phyloP scores from a whole-genome alignment of 2,113 vertebrate species.

The Delphinus delphis region DNA sequence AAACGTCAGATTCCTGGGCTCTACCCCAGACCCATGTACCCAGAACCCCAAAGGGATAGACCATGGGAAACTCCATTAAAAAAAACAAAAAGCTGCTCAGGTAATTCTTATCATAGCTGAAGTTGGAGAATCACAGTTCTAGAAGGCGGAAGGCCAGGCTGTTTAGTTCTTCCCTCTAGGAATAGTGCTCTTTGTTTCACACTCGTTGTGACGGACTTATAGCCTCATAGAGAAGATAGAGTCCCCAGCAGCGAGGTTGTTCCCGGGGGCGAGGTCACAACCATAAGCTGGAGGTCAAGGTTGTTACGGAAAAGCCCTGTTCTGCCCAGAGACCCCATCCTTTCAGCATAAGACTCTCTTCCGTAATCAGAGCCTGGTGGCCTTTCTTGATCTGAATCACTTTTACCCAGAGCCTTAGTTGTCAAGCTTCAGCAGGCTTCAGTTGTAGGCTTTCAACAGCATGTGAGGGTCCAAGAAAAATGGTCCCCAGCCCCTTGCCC shows the following conservation, averaged over 20 bases:
- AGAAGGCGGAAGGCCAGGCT: not conserved
- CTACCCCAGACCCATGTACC: not conserved
- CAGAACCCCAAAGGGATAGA: not conserved
- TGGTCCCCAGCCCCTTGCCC: not conserved
- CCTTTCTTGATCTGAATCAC: not conserved
- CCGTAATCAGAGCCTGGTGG: not conserved
- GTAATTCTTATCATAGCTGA: not conserved
- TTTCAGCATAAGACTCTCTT: not conserved
- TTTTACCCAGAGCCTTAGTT: not conserved
- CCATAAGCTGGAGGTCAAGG: not conserved
- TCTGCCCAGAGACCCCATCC: not conserved
- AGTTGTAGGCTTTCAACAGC: not conserved
- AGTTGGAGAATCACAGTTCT: not conserved
- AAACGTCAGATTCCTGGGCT: not conserved
- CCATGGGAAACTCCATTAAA: not conserved
- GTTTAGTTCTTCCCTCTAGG: too few relatives aligned
- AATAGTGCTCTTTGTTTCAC: not conserved
- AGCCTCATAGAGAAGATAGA: not conserved
- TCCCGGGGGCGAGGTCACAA: not conserved
- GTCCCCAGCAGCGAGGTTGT: not conserved
- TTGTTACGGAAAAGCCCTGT: not conserved
- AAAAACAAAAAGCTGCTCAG: not conserved
- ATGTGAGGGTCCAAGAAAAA: not conserved
- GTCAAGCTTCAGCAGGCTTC: not conserved
- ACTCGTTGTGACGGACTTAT: rapidly evolving